A percentile compares a stretch with the other conserved stretches of the same genome.
phyloP scores from a whole-genome alignment of 2,797 vertebrate genomes.

The Myotis planiceps region DNA sequence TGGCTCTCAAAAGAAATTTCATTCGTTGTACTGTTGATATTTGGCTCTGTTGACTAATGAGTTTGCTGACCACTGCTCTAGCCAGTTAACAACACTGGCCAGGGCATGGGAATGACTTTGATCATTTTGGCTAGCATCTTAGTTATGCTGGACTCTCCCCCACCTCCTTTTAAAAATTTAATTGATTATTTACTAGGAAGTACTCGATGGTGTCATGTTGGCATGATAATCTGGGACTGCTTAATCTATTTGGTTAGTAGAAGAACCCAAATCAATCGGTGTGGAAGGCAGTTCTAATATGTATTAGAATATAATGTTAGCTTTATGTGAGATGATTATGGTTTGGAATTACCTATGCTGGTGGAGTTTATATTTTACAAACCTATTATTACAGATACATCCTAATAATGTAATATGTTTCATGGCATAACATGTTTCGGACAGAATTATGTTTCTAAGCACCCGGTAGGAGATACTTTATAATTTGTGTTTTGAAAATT shows the following conservation, averaged over 20 bases:
- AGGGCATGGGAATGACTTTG: not conserved
- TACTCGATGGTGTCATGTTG: not conserved
- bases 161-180: not conserved
- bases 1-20: too few species aligned
- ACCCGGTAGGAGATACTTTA: not conserved
- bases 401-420: not conserved
- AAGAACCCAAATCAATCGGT: not conserved
- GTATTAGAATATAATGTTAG: not conserved
- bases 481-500: not conserved
- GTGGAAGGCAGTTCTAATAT: not conserved
- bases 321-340: constrained; percentile 4
- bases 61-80: too few species aligned
- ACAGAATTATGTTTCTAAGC: not conserved
- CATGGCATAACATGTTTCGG: not conserved
- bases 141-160: not conserved
- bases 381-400: not conserved
- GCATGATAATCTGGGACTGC: not conserved
- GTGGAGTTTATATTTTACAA: constrained; percentile 10
- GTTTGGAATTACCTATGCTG: constrained; percentile 1
- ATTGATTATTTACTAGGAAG: not conserved
- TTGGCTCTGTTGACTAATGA: too few species aligned
- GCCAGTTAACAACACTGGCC: too few species aligned
- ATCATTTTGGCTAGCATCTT: not conserved
- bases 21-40: too few species aligned
- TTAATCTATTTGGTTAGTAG: not conserved